Base-by-base conservation (phyloP, 2,113 vertebrate species). In the Papio anubis region DNA sequence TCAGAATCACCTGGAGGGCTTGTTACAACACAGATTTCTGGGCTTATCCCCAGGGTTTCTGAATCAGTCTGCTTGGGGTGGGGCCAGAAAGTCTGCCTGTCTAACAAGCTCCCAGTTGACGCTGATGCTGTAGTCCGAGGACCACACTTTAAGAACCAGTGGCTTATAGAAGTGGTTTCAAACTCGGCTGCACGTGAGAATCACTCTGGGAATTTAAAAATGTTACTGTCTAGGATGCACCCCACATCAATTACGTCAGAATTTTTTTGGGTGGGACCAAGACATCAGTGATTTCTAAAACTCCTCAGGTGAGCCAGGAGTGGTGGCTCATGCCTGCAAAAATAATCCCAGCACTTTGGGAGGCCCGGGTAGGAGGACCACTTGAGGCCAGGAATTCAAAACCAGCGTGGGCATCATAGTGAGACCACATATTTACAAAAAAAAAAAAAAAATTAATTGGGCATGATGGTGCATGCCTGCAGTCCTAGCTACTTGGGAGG, bases 71-170 rank as follows among this genome's bases (percentile, higher is more conserved):
- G 27, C 27, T 68, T 83, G n/a, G 38, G n/a, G 13, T 1, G 7
- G 27, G 7, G 45, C 21, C 16, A 18, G 16, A 61, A 6, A n/a
- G 21, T 64, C 10, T 70, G 48, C 25, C 12, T 79, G 78, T 21
- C 38, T 38, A 38, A 23, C 20, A 72, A 79, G 32, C 12, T 83
- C 25, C 43, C 48, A 64, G 52, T 25, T 30, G 32, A 83, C 48
- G 8, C 61, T 1, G 3, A 7, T 12, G 48, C 61, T 48, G 38
- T 66, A 61, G n/a, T 59, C 27, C 0, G 1, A 52, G 61, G 27
- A 52, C 23, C 12, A 27, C 50, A 40, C 27, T 61, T 64, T 52
- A 55, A 84, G 21, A 89, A 43, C 35, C 13, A 30, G 25, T 61
- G 52, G 6, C 16, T 32, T 52, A 45, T 0, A 20, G 14, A 6